Evolutionary conservation across 1,140 invertebrate genomes (phyloP).

Genomic region (Bactericera cockerelli): DNA sequence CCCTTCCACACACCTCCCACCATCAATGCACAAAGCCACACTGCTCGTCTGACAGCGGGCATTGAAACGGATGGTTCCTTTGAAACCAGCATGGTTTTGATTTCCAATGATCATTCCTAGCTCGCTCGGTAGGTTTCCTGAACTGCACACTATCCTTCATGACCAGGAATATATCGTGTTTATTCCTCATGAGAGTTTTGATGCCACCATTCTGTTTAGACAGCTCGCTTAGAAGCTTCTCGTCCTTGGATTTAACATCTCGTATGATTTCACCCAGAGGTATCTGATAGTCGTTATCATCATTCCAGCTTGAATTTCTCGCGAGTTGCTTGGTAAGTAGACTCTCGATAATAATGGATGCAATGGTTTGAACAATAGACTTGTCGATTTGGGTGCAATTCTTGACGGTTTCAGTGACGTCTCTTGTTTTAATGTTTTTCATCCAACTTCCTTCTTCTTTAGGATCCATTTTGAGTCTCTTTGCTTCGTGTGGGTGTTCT

Average conservation of each 20-base stretch:
- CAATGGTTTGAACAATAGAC: conserved; percentile 42
- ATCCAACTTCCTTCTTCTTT: conserved; percentile 19
- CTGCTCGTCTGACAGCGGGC: too few relatives aligned
- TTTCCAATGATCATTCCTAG: conserved; percentile 24
- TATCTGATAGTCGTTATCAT: conserved; percentile 16
- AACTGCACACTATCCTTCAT: conserved; percentile 50
- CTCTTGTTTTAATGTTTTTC: conserved; percentile 42
- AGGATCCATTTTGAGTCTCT: conserved; percentile 30
- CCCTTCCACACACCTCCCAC: too few relatives aligned
- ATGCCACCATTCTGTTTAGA: conserved; percentile 86
- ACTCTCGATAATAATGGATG: conserved; percentile 39
- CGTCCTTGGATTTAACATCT: conserved; percentile 40
- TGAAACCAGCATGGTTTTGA: too few relatives aligned
- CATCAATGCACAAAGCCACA: too few relatives aligned
- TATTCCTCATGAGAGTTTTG: conserved; percentile 79
- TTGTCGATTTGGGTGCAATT: conserved; percentile 77
- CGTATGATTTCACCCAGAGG: conserved; percentile 39
- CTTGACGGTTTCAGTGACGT: conserved; percentile 47
- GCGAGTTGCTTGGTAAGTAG: conserved; percentile 32
- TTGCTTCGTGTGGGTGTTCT: neutral
- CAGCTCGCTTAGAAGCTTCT: conserved; percentile 44
- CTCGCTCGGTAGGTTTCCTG: conserved; percentile 36
- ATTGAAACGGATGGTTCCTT: too few relatives aligned
- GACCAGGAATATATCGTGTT: conserved; percentile 63
- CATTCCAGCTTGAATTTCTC: conserved; percentile 10